These are phyloP conservation scores for Diorhabda sublineata DNA, from an alignment of 1,140 invertebrate genomes.

Conservation along the genomic window DNA sequence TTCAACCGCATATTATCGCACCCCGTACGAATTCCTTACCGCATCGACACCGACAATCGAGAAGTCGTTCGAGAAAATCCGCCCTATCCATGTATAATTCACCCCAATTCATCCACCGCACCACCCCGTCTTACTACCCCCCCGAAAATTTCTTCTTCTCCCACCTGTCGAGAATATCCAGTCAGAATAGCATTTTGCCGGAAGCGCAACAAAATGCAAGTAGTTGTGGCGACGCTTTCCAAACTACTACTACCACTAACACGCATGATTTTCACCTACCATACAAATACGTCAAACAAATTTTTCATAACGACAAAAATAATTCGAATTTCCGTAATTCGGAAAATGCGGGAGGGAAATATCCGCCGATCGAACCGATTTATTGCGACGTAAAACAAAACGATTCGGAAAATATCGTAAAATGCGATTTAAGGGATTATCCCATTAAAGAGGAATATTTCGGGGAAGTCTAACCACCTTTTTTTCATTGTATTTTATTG, in stretches of 20 bases:
- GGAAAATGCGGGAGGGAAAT: not conserved
- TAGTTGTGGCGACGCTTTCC: constrained; percentile 24
- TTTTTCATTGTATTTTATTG: too few relatives aligned
- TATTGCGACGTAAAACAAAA: constrained; percentile 32
- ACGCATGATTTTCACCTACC: not conserved
- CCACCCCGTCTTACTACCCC: constrained; percentile 14
- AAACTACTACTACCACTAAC: constrained; percentile 6
- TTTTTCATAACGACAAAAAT: too few relatives aligned
- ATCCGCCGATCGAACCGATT: constrained; percentile 28
- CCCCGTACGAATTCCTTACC: constrained; percentile 44
- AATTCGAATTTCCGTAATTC: not conserved
- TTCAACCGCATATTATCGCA: constrained; percentile 34
- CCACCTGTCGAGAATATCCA: constrained; percentile 24
- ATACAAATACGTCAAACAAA: too few relatives aligned
- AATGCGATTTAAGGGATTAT: constrained; percentile 13
- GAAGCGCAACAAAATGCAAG: constrained; percentile 39
- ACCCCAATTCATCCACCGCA: constrained; percentile 36
- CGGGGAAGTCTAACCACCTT: constrained; percentile 36
- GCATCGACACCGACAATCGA: constrained; percentile 45
- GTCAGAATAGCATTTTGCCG: constrained; percentile 36
- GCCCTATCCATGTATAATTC: constrained; percentile 44
- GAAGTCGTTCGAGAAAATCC: constrained; percentile 45
- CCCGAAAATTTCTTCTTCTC: constrained; percentile 10
- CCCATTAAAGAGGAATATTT: constrained; percentile 35
- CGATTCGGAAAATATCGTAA: not conserved